Conservation (phyloP, 35 echinoderm and acorn worm species). For the Eucidaris tribuloides region DNA sequence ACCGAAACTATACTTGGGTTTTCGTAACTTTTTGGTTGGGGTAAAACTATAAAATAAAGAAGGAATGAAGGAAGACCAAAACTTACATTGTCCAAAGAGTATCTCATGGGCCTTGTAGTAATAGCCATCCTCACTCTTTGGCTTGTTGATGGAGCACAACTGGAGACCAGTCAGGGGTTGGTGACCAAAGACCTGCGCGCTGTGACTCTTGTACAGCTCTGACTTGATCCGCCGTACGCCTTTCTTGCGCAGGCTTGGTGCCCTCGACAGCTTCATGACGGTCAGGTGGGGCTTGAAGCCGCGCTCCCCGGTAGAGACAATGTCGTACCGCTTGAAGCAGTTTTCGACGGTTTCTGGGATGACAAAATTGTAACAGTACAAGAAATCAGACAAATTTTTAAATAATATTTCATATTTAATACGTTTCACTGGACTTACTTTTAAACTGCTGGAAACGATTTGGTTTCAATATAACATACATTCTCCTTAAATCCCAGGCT, state of each 20-base stretch:
- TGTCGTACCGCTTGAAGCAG: constrained; percentile 68
- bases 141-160: constrained; percentile 96
- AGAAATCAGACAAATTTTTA: no score
- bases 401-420: no score
- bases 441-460: no score
- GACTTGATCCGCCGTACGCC: constrained; percentile 99
- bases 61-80: background rate
- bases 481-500: no score
- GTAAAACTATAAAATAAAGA: background rate
- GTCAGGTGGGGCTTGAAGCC: constrained; percentile 96
- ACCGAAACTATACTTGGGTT: background rate
- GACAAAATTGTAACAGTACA: no score
- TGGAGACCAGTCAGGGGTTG: constrained; percentile 75
- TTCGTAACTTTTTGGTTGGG: background rate
- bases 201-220: constrained; percentile 79
- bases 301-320: constrained; percentile 86
- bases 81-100: constrained; percentile 49
- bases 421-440: no score
- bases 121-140: constrained; percentile 89
- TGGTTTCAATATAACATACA: no score
- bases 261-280: constrained; percentile 96
- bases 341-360: constrained; percentile 97
- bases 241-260: constrained; percentile 96
- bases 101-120: constrained; percentile 83
- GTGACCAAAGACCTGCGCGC: constrained; percentile 57